Evolutionary conservation across 1,140 invertebrate genomes (phyloP).

Genomic region (Drosophila jambulina): DNA sequence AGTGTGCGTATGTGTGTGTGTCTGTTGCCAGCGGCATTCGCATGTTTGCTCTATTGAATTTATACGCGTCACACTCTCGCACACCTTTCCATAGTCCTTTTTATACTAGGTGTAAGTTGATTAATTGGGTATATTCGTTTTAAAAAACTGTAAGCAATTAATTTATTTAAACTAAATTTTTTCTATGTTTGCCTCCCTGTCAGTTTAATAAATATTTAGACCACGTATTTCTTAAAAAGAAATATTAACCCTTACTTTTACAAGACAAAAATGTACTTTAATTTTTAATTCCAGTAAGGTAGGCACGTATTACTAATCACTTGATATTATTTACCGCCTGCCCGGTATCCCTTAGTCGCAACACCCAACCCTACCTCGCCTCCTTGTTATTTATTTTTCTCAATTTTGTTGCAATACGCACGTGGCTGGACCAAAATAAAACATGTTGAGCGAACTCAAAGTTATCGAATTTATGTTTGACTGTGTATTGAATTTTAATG

Average conservation of each 20-base stretch:
- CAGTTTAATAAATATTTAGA: not conserved
- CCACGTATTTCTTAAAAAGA: not conserved
- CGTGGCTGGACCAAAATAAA: slow-evolving; percentile 71
- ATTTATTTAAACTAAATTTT: not conserved
- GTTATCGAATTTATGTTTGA: slow-evolving; percentile 79
- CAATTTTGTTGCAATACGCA: slow-evolving; percentile 49
- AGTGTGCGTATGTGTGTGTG: not conserved
- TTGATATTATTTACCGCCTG: not conserved
- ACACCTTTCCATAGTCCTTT: slow-evolving; percentile 24
- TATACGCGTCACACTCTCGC: slow-evolving; percentile 46
- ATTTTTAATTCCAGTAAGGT: not conserved
- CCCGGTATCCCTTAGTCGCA: not conserved
- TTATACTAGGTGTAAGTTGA: not conserved
- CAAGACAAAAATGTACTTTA: not conserved
- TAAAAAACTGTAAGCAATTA: too few species aligned
- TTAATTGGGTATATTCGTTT: not conserved
- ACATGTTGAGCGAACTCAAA: slow-evolving; percentile 76
- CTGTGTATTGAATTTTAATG: slow-evolving; percentile 82
- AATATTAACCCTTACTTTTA: not conserved
- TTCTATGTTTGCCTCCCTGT: not conserved
- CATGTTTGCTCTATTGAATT: slow-evolving; percentile 77
- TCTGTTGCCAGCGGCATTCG: slow-evolving; percentile 54
- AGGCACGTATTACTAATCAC: not conserved
- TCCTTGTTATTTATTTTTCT: slow-evolving; percentile 13
- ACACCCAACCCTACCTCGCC: not conserved